These are phyloP conservation scores for Benthosema pterotum DNA, from an alignment of 2,797 vertebrate species.

Conservation along the genomic window DNA sequence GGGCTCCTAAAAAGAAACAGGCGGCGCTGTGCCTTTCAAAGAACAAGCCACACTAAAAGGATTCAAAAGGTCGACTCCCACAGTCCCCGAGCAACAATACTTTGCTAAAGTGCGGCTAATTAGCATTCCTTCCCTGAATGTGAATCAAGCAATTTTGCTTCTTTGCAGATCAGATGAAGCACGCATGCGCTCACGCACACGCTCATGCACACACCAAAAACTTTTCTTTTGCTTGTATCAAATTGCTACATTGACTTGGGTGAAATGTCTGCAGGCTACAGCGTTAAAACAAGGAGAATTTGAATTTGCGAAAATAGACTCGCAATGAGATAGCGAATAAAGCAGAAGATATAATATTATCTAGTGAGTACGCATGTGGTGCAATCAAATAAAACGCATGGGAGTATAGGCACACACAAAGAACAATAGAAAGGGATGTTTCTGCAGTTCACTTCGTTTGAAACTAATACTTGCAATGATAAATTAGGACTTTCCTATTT, in stretches of 20 bases:
- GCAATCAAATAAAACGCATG: background rate
- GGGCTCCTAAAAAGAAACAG: slow-evolving; percentile 36
- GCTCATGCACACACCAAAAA: no score
- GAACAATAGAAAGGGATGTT: background rate
- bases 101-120: slow-evolving; percentile 69
- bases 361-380: background rate
- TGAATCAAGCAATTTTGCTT: slow-evolving; percentile 55
- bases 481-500: background rate
- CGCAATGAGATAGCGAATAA: background rate
- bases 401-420: no score
- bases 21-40: slow-evolving; percentile 50
- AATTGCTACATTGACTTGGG: slow-evolving; percentile 30
- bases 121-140: slow-evolving; percentile 56
- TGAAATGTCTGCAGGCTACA: slow-evolving; percentile 19
- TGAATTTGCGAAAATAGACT: background rate
- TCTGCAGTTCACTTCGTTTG: slow-evolving; percentile 11
- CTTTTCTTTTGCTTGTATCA: slow-evolving; percentile 4
- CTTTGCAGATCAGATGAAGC: slow-evolving; percentile 60
- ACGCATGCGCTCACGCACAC: no score
- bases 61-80: slow-evolving; percentile 43
- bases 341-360: slow-evolving; percentile 6
- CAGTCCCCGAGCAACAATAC: slow-evolving; percentile 63
- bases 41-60: slow-evolving; percentile 55
- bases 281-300: slow-evolving; percentile 6
- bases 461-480: slow-evolving; percentile 12